Evolutionary conservation across 1,140 invertebrate genomes (phyloP).

Genomic region (Metopolophium dirhodum): DNA sequence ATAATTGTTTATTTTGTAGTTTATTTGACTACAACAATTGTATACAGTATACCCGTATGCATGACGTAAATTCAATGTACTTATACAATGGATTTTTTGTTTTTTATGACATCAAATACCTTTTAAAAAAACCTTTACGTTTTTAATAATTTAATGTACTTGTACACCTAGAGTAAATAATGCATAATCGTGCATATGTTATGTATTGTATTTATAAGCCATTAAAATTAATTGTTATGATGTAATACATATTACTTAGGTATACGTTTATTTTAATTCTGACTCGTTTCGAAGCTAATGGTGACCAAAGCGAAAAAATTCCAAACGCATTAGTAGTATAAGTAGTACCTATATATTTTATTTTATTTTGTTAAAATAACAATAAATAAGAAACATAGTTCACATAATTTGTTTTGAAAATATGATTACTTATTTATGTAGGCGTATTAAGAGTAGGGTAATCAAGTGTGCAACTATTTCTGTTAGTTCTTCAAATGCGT

Average conservation of each 20-base stretch:
- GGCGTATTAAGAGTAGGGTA: not conserved
- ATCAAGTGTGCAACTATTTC: not conserved
- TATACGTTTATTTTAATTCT: conserved; percentile 9
- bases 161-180: not conserved
- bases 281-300: not conserved
- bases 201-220: not conserved
- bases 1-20: not conserved
- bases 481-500: not conserved
- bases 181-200: not conserved
- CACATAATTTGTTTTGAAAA: not conserved
- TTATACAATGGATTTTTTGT: not conserved
- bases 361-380: not conserved
- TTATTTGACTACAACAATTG: not conserved
- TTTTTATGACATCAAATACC: not conserved
- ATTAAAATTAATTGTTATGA: not conserved
- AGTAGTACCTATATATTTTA: not conserved
- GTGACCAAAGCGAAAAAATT: not conserved
- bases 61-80: not conserved
- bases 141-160: not conserved
- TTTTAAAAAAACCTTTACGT: not conserved
- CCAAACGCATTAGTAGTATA: not conserved
- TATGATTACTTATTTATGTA: not conserved
- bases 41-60: not conserved
- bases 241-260: not conserved
- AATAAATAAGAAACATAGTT: not conserved